phyloP scores from a whole-genome alignment of 2,888 invertebrate species.

The Volucella inanis region DNA sequence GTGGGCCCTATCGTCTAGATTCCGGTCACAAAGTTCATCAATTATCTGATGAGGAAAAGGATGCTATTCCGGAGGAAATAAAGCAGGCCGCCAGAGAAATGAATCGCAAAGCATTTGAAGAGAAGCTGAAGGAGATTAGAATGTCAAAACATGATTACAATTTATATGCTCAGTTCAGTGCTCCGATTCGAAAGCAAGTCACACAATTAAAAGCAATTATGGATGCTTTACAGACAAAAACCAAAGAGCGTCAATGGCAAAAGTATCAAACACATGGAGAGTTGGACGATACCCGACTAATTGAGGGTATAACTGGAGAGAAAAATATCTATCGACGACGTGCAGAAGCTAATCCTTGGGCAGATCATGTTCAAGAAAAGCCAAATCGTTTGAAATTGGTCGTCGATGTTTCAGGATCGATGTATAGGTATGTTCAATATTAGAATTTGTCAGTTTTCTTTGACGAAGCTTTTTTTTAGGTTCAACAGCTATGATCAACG shows the following conservation, averaged over 20 bases:
- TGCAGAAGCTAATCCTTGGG: slow-evolving; percentile 93
- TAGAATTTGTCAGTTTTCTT: background rate
- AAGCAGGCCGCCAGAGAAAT: slow-evolving; percentile 95
- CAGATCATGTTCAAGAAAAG: slow-evolving; percentile 92
- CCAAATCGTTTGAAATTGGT: slow-evolving; percentile 94
- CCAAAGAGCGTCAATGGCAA: slow-evolving; percentile 96
- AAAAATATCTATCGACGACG: slow-evolving; percentile 94
- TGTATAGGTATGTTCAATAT: slow-evolving; percentile 88
- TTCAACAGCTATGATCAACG: slow-evolving; percentile 98
- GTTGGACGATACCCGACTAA: slow-evolving; percentile 96
- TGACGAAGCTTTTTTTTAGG: slow-evolving; percentile 81
- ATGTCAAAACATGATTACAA: slow-evolving; percentile 97
- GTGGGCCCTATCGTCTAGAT: slow-evolving; percentile 97
- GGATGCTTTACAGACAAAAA: slow-evolving; percentile 94
- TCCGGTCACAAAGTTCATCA: slow-evolving; percentile 97
- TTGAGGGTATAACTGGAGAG: slow-evolving; percentile 97
- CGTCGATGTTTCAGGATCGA: slow-evolving; percentile 97
- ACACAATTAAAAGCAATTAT: slow-evolving; percentile 91
- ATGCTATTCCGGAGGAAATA: slow-evolving; percentile 94
- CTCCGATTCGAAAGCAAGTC: slow-evolving; percentile 90
- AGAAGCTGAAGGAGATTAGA: slow-evolving; percentile 93
- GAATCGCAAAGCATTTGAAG: slow-evolving; percentile 94
- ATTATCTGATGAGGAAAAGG: slow-evolving; percentile 94
- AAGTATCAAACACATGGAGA: slow-evolving; percentile 97
- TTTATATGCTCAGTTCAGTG: slow-evolving; percentile 91